phyloP scores from a whole-genome alignment of 2,888 invertebrate genomes.

The Drosophila gaucha region DNA sequence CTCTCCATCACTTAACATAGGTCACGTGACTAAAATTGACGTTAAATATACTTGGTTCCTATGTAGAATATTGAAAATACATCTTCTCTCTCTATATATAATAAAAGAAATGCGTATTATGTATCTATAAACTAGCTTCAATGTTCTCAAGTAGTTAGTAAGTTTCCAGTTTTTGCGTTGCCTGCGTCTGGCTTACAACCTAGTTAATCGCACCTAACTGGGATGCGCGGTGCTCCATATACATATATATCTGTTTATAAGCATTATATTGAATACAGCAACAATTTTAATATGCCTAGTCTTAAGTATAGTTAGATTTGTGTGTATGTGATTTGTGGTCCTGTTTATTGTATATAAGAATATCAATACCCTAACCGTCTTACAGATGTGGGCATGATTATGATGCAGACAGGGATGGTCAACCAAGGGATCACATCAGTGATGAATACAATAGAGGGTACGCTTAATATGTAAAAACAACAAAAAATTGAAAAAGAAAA shows the following conservation, averaged over 20 bases:
- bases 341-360: constrained; percentile 44
- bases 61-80: constrained; percentile 49
- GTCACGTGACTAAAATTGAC: constrained; percentile 30
- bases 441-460: constrained; percentile 90
- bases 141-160: constrained; percentile 76
- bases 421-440: constrained; percentile 93
- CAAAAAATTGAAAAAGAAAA: constrained; percentile 18
- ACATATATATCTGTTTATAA: constrained; percentile 3
- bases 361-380: constrained; percentile 76
- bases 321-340: constrained; percentile 45
- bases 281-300: constrained; percentile 38
- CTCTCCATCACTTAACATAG: constrained; percentile 19
- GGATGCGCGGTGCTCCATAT: not conserved
- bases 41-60: constrained; percentile 55
- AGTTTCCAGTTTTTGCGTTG: constrained; percentile 65
- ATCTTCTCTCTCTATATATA: constrained; percentile 11
- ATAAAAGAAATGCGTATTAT: constrained; percentile 32
- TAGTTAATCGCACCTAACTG: constrained; percentile 28
- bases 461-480: constrained; percentile 83
- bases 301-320: constrained; percentile 43
- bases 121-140: constrained; percentile 59
- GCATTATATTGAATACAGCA: too few relatives aligned
- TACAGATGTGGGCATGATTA: constrained; percentile 98
- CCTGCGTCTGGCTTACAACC: constrained; percentile 62
- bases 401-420: constrained; percentile 98